A percentile compares a stretch with the other conserved stretches of the same genome.
These are phyloP conservation scores for Trichosurus vulpecula DNA, from an alignment of 2,797 vertebrate genomes.

Conservation along the genomic window DNA sequence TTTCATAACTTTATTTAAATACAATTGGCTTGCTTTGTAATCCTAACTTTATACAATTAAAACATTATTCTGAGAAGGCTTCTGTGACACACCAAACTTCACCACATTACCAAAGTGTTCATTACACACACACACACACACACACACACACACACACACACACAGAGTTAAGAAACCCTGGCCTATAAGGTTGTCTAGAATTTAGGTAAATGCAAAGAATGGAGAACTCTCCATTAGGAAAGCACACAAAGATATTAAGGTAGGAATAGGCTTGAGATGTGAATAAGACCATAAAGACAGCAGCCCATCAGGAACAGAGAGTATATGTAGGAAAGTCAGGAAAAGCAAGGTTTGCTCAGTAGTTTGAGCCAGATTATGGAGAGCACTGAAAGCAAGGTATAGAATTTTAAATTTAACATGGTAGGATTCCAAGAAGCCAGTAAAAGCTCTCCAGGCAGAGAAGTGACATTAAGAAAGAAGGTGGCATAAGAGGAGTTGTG, in stretches of 20 bases:
- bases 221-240: neutral
- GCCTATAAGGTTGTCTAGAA: neutral
- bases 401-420: neutral
- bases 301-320: neutral
- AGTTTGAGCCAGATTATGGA: neutral
- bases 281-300: neutral
- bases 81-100: neutral
- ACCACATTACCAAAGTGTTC: neutral
- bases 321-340: neutral
- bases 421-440: neutral
- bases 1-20: neutral
- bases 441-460: neutral
- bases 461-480: neutral
- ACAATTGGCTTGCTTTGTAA: neutral
- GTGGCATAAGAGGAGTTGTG: neutral
- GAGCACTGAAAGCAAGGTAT: neutral
- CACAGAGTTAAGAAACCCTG: neutral
- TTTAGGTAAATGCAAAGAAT: neutral
- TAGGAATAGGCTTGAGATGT: neutral
- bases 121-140: neutral
- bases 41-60: neutral
- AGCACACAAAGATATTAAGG: neutral
- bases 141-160: neutral
- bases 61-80: neutral
- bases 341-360: neutral